Conservation (phyloP, 2,797 vertebrate species). For the Columba guinea region DNA sequence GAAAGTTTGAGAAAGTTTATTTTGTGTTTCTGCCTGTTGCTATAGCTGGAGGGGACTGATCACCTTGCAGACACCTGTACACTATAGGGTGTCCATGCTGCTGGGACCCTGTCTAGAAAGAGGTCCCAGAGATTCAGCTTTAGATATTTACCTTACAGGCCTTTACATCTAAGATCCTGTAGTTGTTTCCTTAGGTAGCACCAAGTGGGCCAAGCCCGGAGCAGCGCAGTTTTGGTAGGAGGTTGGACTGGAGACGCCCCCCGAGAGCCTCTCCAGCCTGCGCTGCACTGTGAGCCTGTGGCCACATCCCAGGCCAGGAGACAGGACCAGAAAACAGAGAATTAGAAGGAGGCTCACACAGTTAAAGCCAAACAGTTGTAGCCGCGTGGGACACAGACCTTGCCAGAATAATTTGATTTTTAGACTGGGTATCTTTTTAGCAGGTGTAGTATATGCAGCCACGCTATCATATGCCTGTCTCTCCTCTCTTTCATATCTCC, state of each 20-base stretch:
- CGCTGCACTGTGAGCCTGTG: neutral
- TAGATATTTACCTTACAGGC: neutral
- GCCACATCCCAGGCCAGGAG: neutral
- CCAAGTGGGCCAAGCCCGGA: neutral
- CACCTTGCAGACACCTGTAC: neutral
- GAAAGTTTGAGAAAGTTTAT: neutral
- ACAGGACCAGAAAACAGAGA: accelerated
- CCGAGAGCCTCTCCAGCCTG: accelerated
- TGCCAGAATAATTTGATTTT: neutral
- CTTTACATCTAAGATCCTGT: neutral
- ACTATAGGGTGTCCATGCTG: neutral
- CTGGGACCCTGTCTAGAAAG: neutral
- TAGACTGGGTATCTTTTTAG: neutral
- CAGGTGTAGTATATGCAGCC: neutral
- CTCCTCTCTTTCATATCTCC: neutral
- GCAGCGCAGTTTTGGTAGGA: neutral
- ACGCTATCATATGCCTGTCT: accelerated
- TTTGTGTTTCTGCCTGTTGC: neutral
- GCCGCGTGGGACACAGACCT: neutral
- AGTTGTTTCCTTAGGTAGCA: neutral
- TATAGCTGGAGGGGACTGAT: neutral
- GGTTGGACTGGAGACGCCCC: neutral
- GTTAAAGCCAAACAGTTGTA: neutral
- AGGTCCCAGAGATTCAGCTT: neutral
- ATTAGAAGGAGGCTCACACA: neutral